phyloP scores from a whole-genome alignment of 2,113 vertebrate genomes.

The Leptosomus discolor region DNA sequence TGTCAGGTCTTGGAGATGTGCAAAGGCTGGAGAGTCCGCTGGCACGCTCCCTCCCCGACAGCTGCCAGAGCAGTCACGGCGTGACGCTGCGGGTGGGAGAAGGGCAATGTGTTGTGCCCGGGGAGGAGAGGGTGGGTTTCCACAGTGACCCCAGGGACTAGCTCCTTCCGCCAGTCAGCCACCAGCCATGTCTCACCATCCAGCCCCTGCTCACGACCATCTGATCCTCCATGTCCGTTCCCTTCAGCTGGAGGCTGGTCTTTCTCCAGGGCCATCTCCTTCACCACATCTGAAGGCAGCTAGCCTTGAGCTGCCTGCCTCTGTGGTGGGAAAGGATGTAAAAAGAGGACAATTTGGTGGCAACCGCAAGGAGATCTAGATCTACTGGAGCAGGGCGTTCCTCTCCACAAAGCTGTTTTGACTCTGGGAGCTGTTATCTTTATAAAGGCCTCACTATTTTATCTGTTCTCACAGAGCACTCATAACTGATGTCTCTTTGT shows the following conservation, averaged over 20 bases:
- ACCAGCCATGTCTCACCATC: accelerated
- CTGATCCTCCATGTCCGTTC: accelerated
- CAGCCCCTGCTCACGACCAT: accelerated
- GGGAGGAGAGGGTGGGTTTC: neutral
- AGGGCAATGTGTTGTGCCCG: accelerated
- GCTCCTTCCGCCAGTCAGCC: neutral
- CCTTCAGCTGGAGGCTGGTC: neutral
- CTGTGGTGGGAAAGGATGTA: neutral
- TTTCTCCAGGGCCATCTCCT: neutral
- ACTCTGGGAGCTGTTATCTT: neutral
- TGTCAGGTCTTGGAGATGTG: neutral
- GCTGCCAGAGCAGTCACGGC: neutral
- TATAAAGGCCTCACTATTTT: neutral
- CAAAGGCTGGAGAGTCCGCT: neutral
- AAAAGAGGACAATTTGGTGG: neutral
- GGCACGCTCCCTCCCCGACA: neutral
- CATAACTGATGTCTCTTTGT: neutral
- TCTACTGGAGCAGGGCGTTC: neutral
- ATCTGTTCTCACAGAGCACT: neutral
- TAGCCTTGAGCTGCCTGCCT: neutral
- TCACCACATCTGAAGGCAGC: neutral
- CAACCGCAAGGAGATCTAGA: neutral
- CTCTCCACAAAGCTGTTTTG: neutral
- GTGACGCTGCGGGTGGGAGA: neutral
- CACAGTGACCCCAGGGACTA: neutral